Evolutionary conservation across 2,888 invertebrate genomes (phyloP), one percentile per base, ranked within the genome.

Genomic region (Tillus elongatus): DNA sequence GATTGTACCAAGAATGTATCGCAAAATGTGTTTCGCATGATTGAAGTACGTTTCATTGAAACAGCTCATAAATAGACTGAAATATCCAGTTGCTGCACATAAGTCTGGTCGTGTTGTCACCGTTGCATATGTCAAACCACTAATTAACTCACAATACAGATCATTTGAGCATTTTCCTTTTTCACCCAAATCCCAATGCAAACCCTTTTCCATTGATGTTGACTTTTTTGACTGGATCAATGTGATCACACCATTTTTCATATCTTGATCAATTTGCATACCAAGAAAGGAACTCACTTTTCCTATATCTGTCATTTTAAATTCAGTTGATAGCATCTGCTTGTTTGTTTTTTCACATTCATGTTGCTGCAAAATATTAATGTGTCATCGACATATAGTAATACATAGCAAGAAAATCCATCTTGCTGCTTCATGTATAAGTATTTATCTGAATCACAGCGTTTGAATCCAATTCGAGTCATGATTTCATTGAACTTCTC

Each of bases 271-370:
- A 48, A 43, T 40, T 43, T 6, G 13, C 8, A 39, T 41, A 15
- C 37, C 40, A 28, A 40, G 12, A 33, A 36, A 40, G 4, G 26
- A 30, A 51, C 30, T 31, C 4, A 39, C 36, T 24, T 45, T 40
- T 2, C 48, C 45, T 11, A 51, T 15, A 33, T 50, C 49, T 31
- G 42, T 47, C 42, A 53, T 50, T n/a, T 32, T 14, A 35, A 51
- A 54, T 33, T 42, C n/a, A n/a, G n/a, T n/a, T n/a, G n/a, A n/a
- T n/a, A n/a, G n/a, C n/a, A n/a, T n/a, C n/a, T n/a, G n/a, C n/a
- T n/a, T n/a, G n/a, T n/a, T n/a, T n/a, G n/a, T n/a, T n/a, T 13
- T 9, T 52, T 35, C 34, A 36, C 35, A 2, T 4, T 27, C 12
- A 35, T 2, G 27, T 47, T 29, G 11, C 41, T 13, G 15, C 36